Conservation (phyloP, 2,888 invertebrate genomes). For the Netelia melanura region DNA sequence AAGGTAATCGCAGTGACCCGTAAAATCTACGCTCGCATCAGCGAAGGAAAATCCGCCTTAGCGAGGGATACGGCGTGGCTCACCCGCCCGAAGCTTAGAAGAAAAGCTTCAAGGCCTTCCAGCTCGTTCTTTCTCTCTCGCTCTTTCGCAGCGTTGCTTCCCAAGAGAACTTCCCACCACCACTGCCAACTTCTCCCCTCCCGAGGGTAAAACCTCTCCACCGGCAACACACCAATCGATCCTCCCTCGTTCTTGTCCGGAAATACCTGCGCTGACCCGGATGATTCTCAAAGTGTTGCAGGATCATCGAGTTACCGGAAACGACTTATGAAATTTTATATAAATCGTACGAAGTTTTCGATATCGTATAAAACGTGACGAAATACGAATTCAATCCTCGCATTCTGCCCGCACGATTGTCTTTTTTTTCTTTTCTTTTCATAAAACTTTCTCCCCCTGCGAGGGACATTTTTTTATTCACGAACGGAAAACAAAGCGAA, state of each 20-base stretch:
- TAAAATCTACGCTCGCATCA: background rate
- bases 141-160: background rate
- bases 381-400: background rate
- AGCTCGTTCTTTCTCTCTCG: too few species aligned
- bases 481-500: too few species aligned
- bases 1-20: slow-evolving; percentile 7
- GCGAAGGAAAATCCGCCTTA: slow-evolving; percentile 12
- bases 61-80: background rate
- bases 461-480: too few species aligned
- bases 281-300: background rate
- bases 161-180: slow-evolving; percentile 17
- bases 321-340: slow-evolving; percentile 6
- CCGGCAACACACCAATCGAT: slow-evolving; percentile 25
- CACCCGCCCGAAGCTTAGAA: slow-evolving; percentile 4
- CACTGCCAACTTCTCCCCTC: background rate
- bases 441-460: too few species aligned
- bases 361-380: background rate
- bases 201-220: slow-evolving; percentile 1
- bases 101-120: background rate
- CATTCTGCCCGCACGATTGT: background rate
- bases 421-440: background rate
- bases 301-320: background rate
- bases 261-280: slow-evolving; percentile 19
- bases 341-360: slow-evolving; percentile 15
- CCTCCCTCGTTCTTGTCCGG: slow-evolving; percentile 16